Evolutionary conservation across 2,888 invertebrate genomes (phyloP), one percentile per base, ranked within the genome.

Genomic region (Steinernema carpocapsae): DNA sequence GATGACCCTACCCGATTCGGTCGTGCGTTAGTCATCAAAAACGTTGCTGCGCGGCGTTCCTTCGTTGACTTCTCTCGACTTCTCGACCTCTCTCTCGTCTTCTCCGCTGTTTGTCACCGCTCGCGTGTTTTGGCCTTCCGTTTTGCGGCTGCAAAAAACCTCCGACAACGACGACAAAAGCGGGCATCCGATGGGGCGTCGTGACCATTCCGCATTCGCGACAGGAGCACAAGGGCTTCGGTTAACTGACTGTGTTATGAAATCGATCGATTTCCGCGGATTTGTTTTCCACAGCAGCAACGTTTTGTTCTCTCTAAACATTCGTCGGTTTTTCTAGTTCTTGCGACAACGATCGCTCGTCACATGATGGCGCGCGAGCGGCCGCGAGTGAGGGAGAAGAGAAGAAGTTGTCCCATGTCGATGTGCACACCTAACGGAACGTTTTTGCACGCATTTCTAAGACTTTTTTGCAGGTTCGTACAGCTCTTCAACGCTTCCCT

Each of bases 331-430:
- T n/a, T 17, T 19, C 48, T n/a, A 3, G 6, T 7, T 24, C 22
- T 19, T 56, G 22, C 56, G 56, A 12, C 26, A 17, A 19, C 48
- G 48, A 48, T 48, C 48, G 48, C 48, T 26, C 26, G 26, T 56
- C 56, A 56, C 56, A 56, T 56, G 56, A 56, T 26, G 56, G 56
- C 56, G 56, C 56, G 56, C 56, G 56, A 22, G 2, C 10, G 3
- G 37, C 10, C 4, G 37, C 37, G 37, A 37, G 37, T 10, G 37
- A 37, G 37, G 37, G 10, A 37, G 37, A 10, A 37, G 37, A 10
- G 37, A 37, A 10, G 10, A 10, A 37, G 37, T 6, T 37, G 37
- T 3, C 37, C 37, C 4, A 37, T 37, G 37, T 37, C 10, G 37
- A 37, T 37, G 37, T 37, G 37, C 37, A 37, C 37, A 37, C 37